These are phyloP conservation scores for Mus minutoides DNA, from an alignment of 2,797 vertebrate genomes.

Conservation along the genomic window DNA sequence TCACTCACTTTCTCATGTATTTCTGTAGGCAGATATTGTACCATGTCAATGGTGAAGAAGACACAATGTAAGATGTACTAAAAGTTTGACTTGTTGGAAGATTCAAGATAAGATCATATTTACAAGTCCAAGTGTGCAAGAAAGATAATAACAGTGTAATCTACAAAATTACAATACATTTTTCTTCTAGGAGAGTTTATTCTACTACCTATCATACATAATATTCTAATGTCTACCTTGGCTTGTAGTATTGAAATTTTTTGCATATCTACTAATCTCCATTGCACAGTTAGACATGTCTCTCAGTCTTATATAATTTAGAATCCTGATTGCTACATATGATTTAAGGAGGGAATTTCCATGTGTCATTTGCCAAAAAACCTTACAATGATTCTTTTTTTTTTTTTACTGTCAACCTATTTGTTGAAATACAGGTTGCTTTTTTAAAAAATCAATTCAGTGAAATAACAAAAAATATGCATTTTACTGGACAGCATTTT, in stretches of 20 bases:
- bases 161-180: conserved; percentile 19
- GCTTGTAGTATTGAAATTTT: neutral
- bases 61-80: neutral
- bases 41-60: neutral
- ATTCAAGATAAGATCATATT: neutral
- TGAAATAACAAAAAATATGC: conserved; percentile 23
- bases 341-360: neutral
- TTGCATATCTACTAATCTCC: neutral
- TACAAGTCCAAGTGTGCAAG: neutral
- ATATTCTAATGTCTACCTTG: neutral
- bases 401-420: neutral
- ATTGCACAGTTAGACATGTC: neutral
- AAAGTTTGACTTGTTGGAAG: neutral
- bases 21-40: neutral
- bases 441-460: neutral
- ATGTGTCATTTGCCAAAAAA: neutral
- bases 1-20: neutral
- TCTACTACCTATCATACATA: neutral
- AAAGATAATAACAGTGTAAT: conserved; percentile 13
- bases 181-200: neutral
- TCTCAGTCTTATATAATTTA: neutral
- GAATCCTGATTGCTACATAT: neutral
- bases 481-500: conserved; percentile 47
- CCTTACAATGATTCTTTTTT: conserved; percentile 38
- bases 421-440: conserved; percentile 24